Percentiles rank a stretch among this genome's conserved stretches.
phyloP scores from a whole-genome alignment of 2,797 vertebrate genomes.

The Pipistrellus pygmaeus region DNA sequence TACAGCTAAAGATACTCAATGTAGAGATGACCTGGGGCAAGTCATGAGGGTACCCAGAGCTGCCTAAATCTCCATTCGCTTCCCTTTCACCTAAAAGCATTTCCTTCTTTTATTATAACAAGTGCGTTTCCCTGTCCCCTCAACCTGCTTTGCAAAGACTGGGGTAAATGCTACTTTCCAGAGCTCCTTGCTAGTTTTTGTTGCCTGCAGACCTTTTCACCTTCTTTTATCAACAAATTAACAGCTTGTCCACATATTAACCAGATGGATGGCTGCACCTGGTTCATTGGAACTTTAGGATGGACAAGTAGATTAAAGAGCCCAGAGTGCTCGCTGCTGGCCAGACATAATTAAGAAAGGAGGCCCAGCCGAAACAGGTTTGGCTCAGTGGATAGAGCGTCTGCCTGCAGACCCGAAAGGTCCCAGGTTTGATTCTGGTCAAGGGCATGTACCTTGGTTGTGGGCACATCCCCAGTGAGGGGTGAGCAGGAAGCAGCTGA shows the following conservation, averaged over 20 bases:
- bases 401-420: too few relatives aligned
- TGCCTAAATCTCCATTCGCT: neutral
- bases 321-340: slow-evolving; percentile 24
- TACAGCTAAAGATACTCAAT: neutral
- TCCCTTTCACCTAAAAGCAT: neutral
- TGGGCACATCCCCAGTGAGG: too few relatives aligned
- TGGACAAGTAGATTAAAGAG: slow-evolving; percentile 63
- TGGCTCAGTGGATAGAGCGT: neutral
- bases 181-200: neutral
- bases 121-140: neutral
- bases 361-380: too few relatives aligned
- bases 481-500: too few relatives aligned
- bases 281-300: slow-evolving; percentile 61
- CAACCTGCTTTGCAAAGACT: neutral
- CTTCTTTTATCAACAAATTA: slow-evolving; percentile 59
- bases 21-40: neutral
- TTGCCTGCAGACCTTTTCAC: neutral
- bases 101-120: slow-evolving; percentile 13
- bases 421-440: too few relatives aligned
- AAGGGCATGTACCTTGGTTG: too few relatives aligned
- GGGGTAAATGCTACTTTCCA: neutral
- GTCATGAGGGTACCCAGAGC: neutral
- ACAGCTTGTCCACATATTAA: slow-evolving; percentile 59
- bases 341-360: slow-evolving; percentile 65
- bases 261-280: slow-evolving; percentile 63